Evolutionary conservation across 1,140 invertebrate species (phyloP), one percentile per base, ranked within the genome.

Genomic region (Sitobion miscanthi): DNA sequence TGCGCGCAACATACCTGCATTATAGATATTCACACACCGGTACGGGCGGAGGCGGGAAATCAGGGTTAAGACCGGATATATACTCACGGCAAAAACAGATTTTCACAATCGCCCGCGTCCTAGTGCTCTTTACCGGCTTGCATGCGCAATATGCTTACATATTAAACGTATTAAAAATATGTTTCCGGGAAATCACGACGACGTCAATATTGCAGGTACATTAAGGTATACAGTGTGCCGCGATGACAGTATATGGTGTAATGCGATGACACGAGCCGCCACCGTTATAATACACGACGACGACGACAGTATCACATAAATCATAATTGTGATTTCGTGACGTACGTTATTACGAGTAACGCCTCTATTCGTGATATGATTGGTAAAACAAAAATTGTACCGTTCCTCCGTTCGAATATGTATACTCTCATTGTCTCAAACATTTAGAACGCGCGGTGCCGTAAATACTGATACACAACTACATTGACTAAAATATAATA

Each of bases 11-110:
- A 86, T 30, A 86, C 20, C 25, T 2, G 20, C 30, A 35, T 45
- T 86, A 47, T 52, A n/a, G n/a, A 20, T 87, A 57, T 54, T 35
- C 35, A 93, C 85, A 47, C 42, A 42, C 30, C 82, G 7, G 21
- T 30, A 25, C 49, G 35, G 45, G n/a, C 87, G 52, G 38, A 69
- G 57, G 57, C 85, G 93, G 52, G 14, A 23, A 47, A 69, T 87
- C 54, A 57, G 49, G 83, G 92, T 93, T 93, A 88, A 88, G 35
- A 86, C 83, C 83, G 92, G 52, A 88, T 42, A 38, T 30, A n/a
- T 42, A 47, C 14, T 20, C 45, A 38, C 30, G 69, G 4, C 30
- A 85, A 52, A 93, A 47, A 35, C 14, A 47, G 30, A 42, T 85
- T 85, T 42, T 85, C 83, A 23, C 83, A 85, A 85, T 85, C 38